Percentiles rank a stretch among this genome's conserved stretches.
These are phyloP conservation scores for Mobula hypostoma DNA, from an alignment of 2,113 vertebrate species.

Conservation along the genomic window DNA sequence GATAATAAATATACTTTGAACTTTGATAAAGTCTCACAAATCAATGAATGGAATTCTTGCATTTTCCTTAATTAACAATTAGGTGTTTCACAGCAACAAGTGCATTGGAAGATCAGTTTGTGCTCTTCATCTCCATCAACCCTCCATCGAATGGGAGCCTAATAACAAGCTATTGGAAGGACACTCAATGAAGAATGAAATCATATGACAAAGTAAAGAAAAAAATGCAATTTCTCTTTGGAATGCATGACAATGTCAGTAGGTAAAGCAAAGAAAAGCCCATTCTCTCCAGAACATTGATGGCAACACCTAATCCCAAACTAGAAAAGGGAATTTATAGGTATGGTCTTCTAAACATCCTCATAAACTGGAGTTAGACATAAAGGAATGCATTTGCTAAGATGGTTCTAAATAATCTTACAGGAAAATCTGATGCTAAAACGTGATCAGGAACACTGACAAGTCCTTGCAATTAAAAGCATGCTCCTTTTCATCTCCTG, in stretches of 20 bases:
- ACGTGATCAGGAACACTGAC: background rate
- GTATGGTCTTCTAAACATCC: background rate
- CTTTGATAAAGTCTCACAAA: background rate
- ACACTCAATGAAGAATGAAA: background rate
- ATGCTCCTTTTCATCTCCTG: background rate
- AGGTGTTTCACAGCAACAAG: background rate
- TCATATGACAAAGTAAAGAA: background rate
- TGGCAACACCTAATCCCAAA: background rate
- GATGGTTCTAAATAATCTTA: background rate
- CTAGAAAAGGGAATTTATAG: background rate
- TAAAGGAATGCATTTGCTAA: background rate
- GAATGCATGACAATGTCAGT: background rate
- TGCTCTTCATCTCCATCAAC: background rate
- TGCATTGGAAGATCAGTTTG: background rate
- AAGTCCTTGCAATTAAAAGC: background rate
- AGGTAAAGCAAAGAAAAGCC: background rate
- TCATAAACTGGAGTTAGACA: background rate
- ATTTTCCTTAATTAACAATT: too few species aligned
- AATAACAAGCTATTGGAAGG: background rate
- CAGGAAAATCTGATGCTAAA: background rate
- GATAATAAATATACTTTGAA: too few species aligned
- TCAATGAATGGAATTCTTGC: background rate
- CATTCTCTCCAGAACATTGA: background rate
- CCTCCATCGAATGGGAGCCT: too few species aligned
- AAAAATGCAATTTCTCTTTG: background rate